Base-by-base conservation (phyloP, 2,888 invertebrate genomes). In the Drosophila lutescens region DNA sequence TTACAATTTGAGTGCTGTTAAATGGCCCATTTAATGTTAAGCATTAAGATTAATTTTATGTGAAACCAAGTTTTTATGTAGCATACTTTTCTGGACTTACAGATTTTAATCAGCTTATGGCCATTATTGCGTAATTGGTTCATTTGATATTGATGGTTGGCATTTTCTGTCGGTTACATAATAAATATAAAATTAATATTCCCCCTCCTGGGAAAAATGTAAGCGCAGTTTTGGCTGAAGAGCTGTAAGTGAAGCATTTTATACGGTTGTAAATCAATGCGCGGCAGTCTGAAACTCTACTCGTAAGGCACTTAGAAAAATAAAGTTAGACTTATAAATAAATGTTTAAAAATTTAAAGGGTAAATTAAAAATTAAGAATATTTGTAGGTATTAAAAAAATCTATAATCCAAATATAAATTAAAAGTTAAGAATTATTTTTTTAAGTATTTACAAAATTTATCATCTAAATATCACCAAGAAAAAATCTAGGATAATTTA, bases 201-300 rank as follows among this genome's bases (percentile, higher is more conserved):
- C 30, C 47, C 43, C 15, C 62, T 26, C 15, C 26, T 34, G 63
- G 63, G 49, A 43, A 61, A 62, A 36, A 26, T 26, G 47, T 49
- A 43, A 20, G 30, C 43, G 23, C 20, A 55, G 49, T 40, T 44
- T 26, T n/a, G 49, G 20, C n/a, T 43, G 43, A 5, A 34, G 36
- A 59, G 59, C 44, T 26, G 34, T 32, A 71, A 62, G 40, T 71
- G 75, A 32, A 61, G 50, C 63, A 69, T 73, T 77, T 82, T 72
- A 36, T 59, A n/a, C 38, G 58, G 62, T 55, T 67, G 71, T 81
- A 87, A 87, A 87, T 85, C 82, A 79, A 77, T 56, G 69, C 61
- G 53, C 49, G 75, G n/a, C 70, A 65, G 58, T 55, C 23, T 6
- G 41, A 38, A 23, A 34, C 34, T 49, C 56, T 9, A 32, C 20